Base-by-base conservation (phyloP, 2,888 invertebrate genomes). In the Ochropleura leucogaster region DNA sequence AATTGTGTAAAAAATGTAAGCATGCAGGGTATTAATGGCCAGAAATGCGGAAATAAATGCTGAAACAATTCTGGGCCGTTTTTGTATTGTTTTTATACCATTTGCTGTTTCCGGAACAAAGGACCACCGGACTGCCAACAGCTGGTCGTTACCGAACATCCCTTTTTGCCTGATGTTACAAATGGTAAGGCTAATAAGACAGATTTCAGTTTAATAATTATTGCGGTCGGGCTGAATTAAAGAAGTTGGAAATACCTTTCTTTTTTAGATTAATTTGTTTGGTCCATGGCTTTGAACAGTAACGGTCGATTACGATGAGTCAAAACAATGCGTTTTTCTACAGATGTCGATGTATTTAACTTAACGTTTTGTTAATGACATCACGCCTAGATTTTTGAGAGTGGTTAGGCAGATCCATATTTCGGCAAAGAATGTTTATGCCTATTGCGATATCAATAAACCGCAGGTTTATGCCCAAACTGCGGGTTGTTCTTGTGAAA, bases 51-150 rank as follows among this genome's bases (percentile, higher is more conserved):
- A 83, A 83, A 79, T 57, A 57, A 79, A 53, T 46, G 51, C 44
- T 67, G 74, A 74, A 84, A 84, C 84, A 62, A 79, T 83, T 65
- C 55, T 30, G 42, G 30, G 10, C 18, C 40, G 72, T 71, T 79
- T 79, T 79, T 79, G 79, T 62, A 18, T 49, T 64, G 70, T 70
- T 79, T 83, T 77, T 78, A 42, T 82, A 57, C 20, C n/a, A 77
- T 67, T 77, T 65, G n/a, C 47, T 63, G 62, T 76, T 73, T 55
- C 62, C 44, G 20, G 30, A 77, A 77, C 82, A 78, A 77, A 82
- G 40, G 68, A 55, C 40, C 20, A 42, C 20, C 46, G 46, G 40
- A 30, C 64, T 51, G 82, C 82, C 51, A 82, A 78, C 77, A 82
- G 60, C 60, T 82, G 77, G 53, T 82, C 82, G 66, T 82, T 77